Percentiles rank a stretch among this genome's conserved stretches.
Conservation (phyloP, 1,140 invertebrate species). For the Philopotamus ludificatus region DNA sequence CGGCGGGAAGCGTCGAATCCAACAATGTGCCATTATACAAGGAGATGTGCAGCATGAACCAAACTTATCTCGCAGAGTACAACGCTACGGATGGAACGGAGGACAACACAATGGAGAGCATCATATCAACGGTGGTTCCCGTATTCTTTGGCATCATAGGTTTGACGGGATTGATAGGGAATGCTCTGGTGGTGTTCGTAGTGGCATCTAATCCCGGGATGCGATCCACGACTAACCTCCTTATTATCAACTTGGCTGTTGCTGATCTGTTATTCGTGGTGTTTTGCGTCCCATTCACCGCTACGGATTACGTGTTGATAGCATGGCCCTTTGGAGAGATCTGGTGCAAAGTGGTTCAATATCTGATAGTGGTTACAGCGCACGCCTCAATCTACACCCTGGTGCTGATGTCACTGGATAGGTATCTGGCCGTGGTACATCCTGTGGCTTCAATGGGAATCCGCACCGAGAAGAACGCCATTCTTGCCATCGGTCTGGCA, state of each 20-base stretch:
- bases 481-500: slow-evolving; percentile 69
- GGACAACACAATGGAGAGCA: slow-evolving; percentile 60
- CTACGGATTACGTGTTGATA: slow-evolving; percentile 80
- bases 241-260: slow-evolving; percentile 85
- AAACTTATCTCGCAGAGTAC: slow-evolving; percentile 31
- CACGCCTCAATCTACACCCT: slow-evolving; percentile 92
- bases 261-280: slow-evolving; percentile 93
- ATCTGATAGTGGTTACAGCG: slow-evolving; percentile 82
- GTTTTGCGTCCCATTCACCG: slow-evolving; percentile 94
- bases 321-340: slow-evolving; percentile 88
- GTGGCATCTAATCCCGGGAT: slow-evolving; percentile 86
- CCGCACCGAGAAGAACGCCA: slow-evolving; percentile 82
- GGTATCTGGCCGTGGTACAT: slow-evolving; percentile 93
- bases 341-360: slow-evolving; percentile 85
- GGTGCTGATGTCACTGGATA: slow-evolving; percentile 93
- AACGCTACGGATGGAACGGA: too few relatives aligned
- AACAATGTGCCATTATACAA: too few relatives aligned
- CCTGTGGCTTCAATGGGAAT: slow-evolving; percentile 87
- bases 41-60: slow-evolving; percentile 30
- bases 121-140: slow-evolving; percentile 74
- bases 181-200: slow-evolving; percentile 82
- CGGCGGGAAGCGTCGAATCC: too few relatives aligned
- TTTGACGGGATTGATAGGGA: slow-evolving; percentile 83
- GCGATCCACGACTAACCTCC: slow-evolving; percentile 88
- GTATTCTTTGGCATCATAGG: slow-evolving; percentile 86